Percentiles rank a stretch among this genome's conserved stretches.
Evolutionary conservation across 2,113 vertebrate genomes (phyloP).

Genomic region (Saguinus imperator): DNA sequence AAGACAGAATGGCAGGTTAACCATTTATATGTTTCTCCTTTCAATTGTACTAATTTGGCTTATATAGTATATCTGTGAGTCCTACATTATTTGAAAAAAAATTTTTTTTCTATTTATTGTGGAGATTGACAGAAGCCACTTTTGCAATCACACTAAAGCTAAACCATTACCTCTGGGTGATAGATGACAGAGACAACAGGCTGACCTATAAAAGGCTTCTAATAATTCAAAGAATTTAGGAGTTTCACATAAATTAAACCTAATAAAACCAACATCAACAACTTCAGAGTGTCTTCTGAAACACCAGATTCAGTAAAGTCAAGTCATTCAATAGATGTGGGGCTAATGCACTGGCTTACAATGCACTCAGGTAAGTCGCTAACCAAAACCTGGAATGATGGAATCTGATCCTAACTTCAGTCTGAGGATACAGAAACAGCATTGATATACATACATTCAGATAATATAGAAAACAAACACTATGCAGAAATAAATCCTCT

Average conservation of each 20-base stretch:
- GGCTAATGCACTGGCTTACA: neutral
- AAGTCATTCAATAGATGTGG: neutral
- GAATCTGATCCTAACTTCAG: neutral
- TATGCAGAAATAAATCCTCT: constrained; percentile 16
- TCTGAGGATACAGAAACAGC: constrained; percentile 5
- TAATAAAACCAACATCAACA: constrained; percentile 22
- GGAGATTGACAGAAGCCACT: neutral
- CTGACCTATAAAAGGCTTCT: neutral
- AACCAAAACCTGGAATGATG: constrained; percentile 28
- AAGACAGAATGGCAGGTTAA: neutral
- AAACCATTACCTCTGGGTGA: neutral
- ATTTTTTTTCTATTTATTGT: neutral
- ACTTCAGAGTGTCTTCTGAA: neutral
- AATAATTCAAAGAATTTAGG: neutral
- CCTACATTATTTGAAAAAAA: neutral
- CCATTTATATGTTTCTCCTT: neutral
- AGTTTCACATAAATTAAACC: neutral
- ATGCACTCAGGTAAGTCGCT: neutral
- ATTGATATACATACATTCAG: neutral
- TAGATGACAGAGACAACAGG: neutral
- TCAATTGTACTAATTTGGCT: neutral
- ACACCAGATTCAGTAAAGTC: constrained; percentile 25
- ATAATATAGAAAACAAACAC: constrained; percentile 45
- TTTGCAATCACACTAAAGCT: constrained; percentile 16
- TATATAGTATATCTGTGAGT: neutral